Base-by-base conservation (phyloP, 2,888 invertebrate species). In the Drepana falcataria region DNA sequence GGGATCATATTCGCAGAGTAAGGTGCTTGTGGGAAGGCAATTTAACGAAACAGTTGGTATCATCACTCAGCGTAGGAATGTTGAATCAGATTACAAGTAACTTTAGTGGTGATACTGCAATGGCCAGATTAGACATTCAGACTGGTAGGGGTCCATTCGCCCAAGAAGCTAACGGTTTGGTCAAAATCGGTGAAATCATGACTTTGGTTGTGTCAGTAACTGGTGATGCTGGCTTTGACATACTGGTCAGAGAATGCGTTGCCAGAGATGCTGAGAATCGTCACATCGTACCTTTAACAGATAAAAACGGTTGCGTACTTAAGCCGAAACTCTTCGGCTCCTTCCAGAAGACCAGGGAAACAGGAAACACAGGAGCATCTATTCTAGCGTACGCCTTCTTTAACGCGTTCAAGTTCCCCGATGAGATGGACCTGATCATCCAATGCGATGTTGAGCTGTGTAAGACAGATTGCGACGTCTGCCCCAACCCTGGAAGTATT, bases 401-500 rank as follows among this genome's bases (percentile, higher is more conserved):
- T 85, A 95, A 94, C 74, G 95, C 95, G 0, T 95, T 95, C 83
- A 96, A 96, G 81, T 96, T 96, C 90, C 96, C 96, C 0, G 96
- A 96, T 71, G 94, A 95, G 51, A 96, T 96, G 95, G 96, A 96
- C 68, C 85, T 96, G 52, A 94, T 94, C 64, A 93, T 96, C 57
- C 96, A 96, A 77, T 96, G 96, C 69, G 95, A 96, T 61, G 94
- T 96, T 0, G 96, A 96, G 72, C 84, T 96, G 0, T 96, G 96
- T 73, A 96, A 96, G 83, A 94, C 94, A 9, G 94, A 95, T 65
- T 96, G 96, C 70, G 94, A 95, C 56, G 92, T 94, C 40, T 96
- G 96, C 67, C 93, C 95, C 0, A 93, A 93, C 61, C 92, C 93
- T 41, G 94, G 94, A 62, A 93, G 93, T 71, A 81, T 91, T 9